These are phyloP conservation scores for Myotis davidii DNA, from an alignment of 2,113 vertebrate species.

Conservation along the genomic window DNA sequence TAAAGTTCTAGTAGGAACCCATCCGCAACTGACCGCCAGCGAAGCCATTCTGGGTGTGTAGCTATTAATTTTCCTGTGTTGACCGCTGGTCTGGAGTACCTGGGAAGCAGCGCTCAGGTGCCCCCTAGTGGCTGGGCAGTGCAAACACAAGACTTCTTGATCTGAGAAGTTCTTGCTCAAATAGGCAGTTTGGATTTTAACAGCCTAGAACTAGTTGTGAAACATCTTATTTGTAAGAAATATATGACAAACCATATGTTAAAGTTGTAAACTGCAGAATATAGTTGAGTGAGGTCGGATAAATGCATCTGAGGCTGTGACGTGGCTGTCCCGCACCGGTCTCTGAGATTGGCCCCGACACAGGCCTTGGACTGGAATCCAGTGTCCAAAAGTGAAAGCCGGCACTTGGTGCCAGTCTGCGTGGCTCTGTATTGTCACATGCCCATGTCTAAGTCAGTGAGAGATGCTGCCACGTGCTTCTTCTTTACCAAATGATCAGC, in stretches of 20 bases:
- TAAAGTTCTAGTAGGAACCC: not conserved
- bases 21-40: not conserved
- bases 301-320: not conserved
- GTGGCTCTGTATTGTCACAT: not conserved
- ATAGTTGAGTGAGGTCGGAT: not conserved
- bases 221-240: slow-evolving; percentile 7
- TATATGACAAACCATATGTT: not conserved
- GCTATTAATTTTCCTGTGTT: not conserved
- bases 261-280: not conserved
- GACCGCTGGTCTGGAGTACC: not conserved
- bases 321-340: not conserved
- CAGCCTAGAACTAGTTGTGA: not conserved
- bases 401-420: too few species aligned
- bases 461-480: not conserved
- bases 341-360: not conserved
- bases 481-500: not conserved
- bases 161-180: not conserved
- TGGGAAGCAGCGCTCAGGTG: slow-evolving; percentile 64
- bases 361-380: not conserved
- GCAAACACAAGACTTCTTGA: slow-evolving; percentile 45
- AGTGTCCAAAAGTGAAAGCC: not conserved
- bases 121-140: slow-evolving; percentile 61
- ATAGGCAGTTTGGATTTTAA: not conserved
- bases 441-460: not conserved
- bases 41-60: not conserved